phyloP scores from a whole-genome alignment of 2,113 vertebrate genomes.

The Ornithorhynchus anatinus region DNA sequence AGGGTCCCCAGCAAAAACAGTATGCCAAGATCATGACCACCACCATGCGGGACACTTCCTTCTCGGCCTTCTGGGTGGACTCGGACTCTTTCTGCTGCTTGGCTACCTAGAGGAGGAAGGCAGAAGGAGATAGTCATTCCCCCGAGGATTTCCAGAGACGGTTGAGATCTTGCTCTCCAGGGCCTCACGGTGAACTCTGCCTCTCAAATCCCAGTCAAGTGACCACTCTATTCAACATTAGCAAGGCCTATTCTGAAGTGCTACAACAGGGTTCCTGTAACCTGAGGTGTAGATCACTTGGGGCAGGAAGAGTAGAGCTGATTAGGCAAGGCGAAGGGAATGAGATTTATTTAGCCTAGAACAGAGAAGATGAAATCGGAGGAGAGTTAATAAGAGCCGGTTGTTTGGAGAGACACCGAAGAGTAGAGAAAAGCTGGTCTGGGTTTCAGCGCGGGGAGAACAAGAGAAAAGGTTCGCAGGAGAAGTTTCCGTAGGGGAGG shows the following conservation, averaged over 20 bases:
- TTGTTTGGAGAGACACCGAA: neutral
- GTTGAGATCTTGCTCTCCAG: no score
- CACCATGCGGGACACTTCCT: slow-evolving; percentile 89
- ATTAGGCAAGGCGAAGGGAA: neutral
- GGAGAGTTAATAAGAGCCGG: neutral
- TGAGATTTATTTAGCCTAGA: neutral
- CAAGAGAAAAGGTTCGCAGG: no score
- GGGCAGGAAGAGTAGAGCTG: no score
- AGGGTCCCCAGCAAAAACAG: slow-evolving; percentile 85
- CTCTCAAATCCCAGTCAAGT: no score
- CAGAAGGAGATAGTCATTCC: neutral
- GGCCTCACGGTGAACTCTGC: no score
- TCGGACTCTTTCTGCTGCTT: slow-evolving; percentile 88
- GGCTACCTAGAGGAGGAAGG: slow-evolving; percentile 73
- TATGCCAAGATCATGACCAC: slow-evolving; percentile 82
- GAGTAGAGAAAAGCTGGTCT: neutral
- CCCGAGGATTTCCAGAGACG: no score
- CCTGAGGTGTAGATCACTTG: no score
- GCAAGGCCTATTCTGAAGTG: no score
- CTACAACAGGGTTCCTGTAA: no score
- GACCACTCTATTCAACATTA: no score
- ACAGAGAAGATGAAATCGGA: neutral
- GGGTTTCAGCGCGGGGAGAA: neutral
- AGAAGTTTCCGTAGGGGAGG: neutral
- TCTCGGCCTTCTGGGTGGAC: slow-evolving; percentile 90